Percentiles rank a stretch among this genome's conserved stretches.
Conservation (phyloP, 2,113 vertebrate genomes). For the Leptocoma aspasia region DNA sequence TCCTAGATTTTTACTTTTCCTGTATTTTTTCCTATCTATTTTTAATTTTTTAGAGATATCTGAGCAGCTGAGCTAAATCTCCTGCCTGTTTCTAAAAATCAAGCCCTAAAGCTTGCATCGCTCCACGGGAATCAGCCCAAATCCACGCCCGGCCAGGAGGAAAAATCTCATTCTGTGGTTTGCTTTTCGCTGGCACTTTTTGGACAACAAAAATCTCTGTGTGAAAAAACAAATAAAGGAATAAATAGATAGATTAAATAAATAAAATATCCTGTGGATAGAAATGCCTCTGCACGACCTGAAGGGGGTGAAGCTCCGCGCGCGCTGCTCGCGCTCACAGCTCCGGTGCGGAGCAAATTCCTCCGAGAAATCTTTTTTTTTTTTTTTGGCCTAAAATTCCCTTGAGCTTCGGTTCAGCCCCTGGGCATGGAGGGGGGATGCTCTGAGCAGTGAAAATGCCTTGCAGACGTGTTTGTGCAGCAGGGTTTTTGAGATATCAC, state of each 20-base stretch:
- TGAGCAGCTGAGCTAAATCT: neutral
- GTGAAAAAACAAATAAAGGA: neutral
- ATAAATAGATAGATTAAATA: neutral
- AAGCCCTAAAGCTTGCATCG: neutral
- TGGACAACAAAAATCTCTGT: neutral
- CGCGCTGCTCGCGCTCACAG: neutral
- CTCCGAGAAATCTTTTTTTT: neutral
- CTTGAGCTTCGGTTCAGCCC: neutral
- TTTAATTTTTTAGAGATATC: neutral
- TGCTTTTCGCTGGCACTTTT: neutral
- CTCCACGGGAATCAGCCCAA: neutral
- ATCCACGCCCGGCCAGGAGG: neutral
- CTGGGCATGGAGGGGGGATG: neutral
- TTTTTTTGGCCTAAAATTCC: neutral
- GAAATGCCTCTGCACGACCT: neutral
- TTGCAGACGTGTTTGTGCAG: neutral
- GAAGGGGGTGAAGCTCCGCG: neutral
- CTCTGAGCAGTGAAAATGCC: neutral
- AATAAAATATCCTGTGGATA: neutral
- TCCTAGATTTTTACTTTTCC: neutral
- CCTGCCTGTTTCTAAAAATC: neutral
- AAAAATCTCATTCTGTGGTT: neutral
- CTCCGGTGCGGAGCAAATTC: neutral
- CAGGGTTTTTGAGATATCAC: neutral
- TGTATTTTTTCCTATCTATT: neutral